These are phyloP conservation scores for Tribolium castaneum DNA, from an alignment of 1,140 invertebrate species.

Conservation along the genomic window DNA sequence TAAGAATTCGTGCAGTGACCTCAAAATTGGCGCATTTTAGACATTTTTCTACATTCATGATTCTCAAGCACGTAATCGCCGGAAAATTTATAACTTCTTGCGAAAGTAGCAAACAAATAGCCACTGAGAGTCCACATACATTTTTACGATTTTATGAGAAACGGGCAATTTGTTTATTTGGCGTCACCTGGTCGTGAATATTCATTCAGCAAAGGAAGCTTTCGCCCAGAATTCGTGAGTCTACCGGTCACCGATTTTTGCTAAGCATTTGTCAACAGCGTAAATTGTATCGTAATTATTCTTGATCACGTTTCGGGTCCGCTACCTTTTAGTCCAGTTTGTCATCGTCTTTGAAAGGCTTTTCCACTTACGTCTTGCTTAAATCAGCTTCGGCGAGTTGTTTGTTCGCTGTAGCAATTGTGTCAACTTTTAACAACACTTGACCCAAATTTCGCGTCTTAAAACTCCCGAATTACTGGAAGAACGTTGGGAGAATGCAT, in stretches of 20 bases:
- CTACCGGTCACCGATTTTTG: background rate
- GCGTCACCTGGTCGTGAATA: background rate
- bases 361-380: background rate
- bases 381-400: background rate
- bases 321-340: background rate
- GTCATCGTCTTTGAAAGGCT: background rate
- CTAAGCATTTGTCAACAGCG: background rate
- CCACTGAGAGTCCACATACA: background rate
- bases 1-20: background rate
- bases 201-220: background rate
- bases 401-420: background rate
- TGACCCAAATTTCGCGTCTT: background rate
- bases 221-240: background rate
- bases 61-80: background rate
- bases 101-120: background rate
- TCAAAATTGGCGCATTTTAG: background rate
- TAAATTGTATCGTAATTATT: background rate
- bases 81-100: background rate
- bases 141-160: no score
- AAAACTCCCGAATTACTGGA: background rate
- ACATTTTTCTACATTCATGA: background rate
- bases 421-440: background rate
- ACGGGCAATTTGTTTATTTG: background rate
- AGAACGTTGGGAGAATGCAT: background rate
- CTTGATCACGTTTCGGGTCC: background rate